These are phyloP conservation scores for Spea bombifrons DNA, from an alignment of 2,113 vertebrate species.

Conservation along the genomic window DNA sequence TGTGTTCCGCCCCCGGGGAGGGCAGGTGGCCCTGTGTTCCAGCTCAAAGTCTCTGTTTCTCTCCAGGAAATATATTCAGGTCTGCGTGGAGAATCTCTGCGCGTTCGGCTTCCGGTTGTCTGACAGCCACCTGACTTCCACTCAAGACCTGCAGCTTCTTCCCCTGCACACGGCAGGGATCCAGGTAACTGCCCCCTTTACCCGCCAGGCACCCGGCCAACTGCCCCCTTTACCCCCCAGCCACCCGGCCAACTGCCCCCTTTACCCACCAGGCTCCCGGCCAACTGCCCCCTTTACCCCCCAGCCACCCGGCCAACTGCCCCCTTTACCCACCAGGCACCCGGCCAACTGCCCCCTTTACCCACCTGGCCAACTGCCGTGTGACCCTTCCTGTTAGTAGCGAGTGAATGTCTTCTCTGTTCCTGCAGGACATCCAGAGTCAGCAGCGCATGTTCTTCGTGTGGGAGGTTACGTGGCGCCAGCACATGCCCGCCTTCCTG, in stretches of 20 bases:
- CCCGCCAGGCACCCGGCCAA: background rate
- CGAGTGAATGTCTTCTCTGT: background rate
- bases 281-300: conserved; percentile 32
- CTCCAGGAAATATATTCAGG: conserved; percentile 90
- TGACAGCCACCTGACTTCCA: conserved; percentile 65
- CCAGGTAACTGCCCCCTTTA: conserved; percentile 69
- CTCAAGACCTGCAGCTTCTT: conserved; percentile 65
- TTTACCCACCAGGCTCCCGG: background rate
- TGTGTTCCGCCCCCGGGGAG: too few species aligned
- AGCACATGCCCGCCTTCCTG: conserved; percentile 75
- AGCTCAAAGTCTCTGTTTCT: background rate
- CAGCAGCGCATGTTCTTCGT: conserved; percentile 86
- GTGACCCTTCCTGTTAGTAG: conserved; percentile 12
- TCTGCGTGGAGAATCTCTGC: conserved; percentile 89
- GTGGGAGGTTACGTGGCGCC: conserved; percentile 88
- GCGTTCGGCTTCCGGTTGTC: conserved; percentile 82
- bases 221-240: too few species aligned
- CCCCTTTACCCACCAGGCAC: too few species aligned
- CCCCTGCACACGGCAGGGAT: conserved; percentile 72
- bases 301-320: background rate
- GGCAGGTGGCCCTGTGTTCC: too few species aligned
- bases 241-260: background rate
- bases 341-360: background rate
- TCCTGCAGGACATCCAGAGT: conserved; percentile 74
- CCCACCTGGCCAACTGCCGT: background rate